Conservation (phyloP, 2,797 vertebrate genomes). For the Morus bassanus region DNA sequence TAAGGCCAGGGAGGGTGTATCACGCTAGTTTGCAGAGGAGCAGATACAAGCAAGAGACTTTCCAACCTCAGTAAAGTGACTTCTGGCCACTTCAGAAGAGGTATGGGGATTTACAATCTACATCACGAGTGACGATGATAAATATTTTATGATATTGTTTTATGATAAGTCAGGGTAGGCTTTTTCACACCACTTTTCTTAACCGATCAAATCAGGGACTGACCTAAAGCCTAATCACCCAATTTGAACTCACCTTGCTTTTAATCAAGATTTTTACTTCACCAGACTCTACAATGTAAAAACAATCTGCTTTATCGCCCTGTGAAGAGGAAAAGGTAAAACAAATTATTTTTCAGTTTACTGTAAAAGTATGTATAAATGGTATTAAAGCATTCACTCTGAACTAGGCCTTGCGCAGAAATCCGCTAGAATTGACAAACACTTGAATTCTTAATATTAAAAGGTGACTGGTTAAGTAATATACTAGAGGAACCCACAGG, state of each 20-base stretch:
- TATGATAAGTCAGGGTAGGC: neutral
- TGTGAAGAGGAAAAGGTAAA: constrained; percentile 60
- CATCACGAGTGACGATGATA: neutral
- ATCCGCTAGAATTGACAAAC: neutral
- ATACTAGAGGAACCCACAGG: neutral
- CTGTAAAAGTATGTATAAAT: neutral
- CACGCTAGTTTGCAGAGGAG: neutral
- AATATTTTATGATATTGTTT: neutral
- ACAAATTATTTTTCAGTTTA: neutral
- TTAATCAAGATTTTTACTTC: constrained; percentile 98
- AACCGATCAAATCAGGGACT: neutral
- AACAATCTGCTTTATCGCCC: constrained; percentile 95
- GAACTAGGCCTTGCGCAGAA: neutral
- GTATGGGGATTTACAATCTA: neutral
- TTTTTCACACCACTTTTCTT: neutral
- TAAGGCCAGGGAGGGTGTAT: neutral
- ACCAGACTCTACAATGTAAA: constrained; percentile 94
- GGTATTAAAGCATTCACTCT: neutral
- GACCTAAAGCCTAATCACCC: neutral
- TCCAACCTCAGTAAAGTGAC: neutral
- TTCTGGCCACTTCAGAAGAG: neutral
- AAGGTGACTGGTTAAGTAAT: neutral
- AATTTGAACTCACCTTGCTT: constrained; percentile 88
- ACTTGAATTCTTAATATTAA: neutral
- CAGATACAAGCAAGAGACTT: neutral